Conservation (phyloP, 2,888 invertebrate species). For the Eupelmus urozonus region DNA sequence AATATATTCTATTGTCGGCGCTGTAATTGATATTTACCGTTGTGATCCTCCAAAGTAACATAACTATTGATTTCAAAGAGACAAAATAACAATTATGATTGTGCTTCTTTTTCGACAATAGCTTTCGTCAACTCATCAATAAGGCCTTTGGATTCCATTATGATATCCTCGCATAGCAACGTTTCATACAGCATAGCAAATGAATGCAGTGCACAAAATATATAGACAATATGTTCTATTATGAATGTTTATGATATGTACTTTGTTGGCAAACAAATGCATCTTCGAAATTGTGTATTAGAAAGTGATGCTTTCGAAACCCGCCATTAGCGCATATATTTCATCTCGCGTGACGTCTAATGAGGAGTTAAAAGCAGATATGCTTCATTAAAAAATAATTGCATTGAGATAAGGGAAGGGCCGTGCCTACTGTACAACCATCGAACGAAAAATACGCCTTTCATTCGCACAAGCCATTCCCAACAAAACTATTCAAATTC, state of each 20-base stretch:
- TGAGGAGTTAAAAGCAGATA: background rate
- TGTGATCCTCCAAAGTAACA: background rate
- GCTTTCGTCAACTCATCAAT: conserved; percentile 18
- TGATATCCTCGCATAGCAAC: background rate
- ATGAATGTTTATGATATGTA: too few relatives aligned
- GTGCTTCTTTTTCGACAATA: conserved; percentile 1
- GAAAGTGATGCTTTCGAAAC: too few relatives aligned
- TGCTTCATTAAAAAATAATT: conserved; percentile 7
- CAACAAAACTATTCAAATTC: too few relatives aligned
- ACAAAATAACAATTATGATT: conserved; percentile 21
- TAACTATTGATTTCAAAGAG: background rate
- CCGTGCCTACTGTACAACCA: too few relatives aligned
- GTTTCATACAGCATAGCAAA: background rate
- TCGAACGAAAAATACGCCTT: too few relatives aligned
- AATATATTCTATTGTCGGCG: background rate
- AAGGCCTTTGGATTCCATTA: background rate
- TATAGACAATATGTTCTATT: background rate
- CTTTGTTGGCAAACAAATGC: background rate
- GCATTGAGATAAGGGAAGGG: too few relatives aligned
- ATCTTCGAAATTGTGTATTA: background rate
- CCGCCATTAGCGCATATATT: too few relatives aligned
- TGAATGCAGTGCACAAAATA: background rate
- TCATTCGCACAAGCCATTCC: too few relatives aligned
- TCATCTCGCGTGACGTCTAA: background rate
- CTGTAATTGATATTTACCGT: conserved; percentile 24